These are phyloP conservation scores for Nysson spinosus DNA, from an alignment of 2,888 invertebrate species.

Conservation along the genomic window DNA sequence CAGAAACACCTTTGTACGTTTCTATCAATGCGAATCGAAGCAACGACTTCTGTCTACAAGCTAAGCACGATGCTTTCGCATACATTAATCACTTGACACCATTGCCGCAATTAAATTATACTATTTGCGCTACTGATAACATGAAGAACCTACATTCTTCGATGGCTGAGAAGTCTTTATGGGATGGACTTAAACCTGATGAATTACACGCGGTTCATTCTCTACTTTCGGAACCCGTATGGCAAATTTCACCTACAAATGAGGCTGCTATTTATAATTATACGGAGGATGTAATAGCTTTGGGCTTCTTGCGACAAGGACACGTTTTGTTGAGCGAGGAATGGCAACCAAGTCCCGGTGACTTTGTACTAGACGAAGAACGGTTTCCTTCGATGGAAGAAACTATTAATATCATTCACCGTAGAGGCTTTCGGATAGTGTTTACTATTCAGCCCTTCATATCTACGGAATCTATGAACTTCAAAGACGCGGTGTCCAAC, in stretches of 20 bases:
- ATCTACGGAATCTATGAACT: slow-evolving; percentile 90
- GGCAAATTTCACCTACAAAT: slow-evolving; percentile 88
- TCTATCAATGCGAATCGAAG: slow-evolving; percentile 82
- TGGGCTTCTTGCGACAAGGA: slow-evolving; percentile 88
- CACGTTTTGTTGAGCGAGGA: slow-evolving; percentile 88
- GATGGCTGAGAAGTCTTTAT: slow-evolving; percentile 88
- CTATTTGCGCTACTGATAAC: slow-evolving; percentile 89
- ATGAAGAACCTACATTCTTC: slow-evolving; percentile 88
- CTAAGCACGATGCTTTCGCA: slow-evolving; percentile 88
- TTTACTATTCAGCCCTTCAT: slow-evolving; percentile 95
- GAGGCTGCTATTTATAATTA: slow-evolving; percentile 87
- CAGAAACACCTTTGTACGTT: slow-evolving; percentile 88
- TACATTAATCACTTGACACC: slow-evolving; percentile 85
- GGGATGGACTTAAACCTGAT: slow-evolving; percentile 90
- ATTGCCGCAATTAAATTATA: slow-evolving; percentile 88
- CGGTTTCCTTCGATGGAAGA: slow-evolving; percentile 88
- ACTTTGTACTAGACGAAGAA: slow-evolving; percentile 87
- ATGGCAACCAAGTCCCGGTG: slow-evolving; percentile 92
- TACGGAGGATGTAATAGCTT: slow-evolving; percentile 89
- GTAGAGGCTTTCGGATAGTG: slow-evolving; percentile 91
- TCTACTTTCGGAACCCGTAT: slow-evolving; percentile 89
- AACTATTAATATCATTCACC: slow-evolving; percentile 88
- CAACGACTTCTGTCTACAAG: slow-evolving; percentile 85
- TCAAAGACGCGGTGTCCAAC: slow-evolving; percentile 87
- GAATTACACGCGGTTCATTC: slow-evolving; percentile 87